phyloP scores from a whole-genome alignment of 2,113 vertebrate genomes.

The Pardalotus punctatus region DNA sequence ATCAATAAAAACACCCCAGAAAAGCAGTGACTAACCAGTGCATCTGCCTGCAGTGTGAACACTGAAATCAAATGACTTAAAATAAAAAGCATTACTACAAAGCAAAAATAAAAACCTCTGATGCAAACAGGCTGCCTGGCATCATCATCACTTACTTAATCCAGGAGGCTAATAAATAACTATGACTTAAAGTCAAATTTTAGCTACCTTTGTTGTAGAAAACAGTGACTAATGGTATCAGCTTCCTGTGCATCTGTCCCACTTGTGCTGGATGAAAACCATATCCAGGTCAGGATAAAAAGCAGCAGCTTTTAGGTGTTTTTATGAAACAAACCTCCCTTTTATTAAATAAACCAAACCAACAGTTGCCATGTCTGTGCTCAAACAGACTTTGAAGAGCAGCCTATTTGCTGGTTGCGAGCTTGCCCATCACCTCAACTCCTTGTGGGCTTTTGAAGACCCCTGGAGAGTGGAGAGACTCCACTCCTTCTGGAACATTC shows the following conservation, averaged over 20 bases:
- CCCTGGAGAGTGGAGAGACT: background rate
- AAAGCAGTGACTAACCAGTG: background rate
- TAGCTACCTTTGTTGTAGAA: background rate
- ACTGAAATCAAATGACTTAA: background rate
- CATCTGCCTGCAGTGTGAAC: background rate
- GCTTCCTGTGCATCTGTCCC: background rate
- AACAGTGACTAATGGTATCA: background rate
- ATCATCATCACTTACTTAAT: background rate
- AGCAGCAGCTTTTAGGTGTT: background rate
- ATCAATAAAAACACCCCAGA: background rate
- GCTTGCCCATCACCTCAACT: background rate
- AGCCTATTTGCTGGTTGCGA: background rate
- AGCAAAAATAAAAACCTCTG: background rate
- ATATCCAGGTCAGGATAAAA: background rate
- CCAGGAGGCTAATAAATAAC: background rate
- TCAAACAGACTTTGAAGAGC: background rate
- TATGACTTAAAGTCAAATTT: background rate
- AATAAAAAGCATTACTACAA: background rate
- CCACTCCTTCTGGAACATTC: background rate
- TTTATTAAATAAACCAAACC: background rate
- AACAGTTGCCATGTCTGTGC: accelerated
- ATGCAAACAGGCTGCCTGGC: background rate
- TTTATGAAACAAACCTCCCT: background rate
- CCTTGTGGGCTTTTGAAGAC: background rate
- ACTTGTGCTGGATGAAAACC: background rate